Evolutionary conservation across 1,140 invertebrate species (phyloP), one percentile per base, ranked within the genome.

Genomic region (Formica selysi): DNA sequence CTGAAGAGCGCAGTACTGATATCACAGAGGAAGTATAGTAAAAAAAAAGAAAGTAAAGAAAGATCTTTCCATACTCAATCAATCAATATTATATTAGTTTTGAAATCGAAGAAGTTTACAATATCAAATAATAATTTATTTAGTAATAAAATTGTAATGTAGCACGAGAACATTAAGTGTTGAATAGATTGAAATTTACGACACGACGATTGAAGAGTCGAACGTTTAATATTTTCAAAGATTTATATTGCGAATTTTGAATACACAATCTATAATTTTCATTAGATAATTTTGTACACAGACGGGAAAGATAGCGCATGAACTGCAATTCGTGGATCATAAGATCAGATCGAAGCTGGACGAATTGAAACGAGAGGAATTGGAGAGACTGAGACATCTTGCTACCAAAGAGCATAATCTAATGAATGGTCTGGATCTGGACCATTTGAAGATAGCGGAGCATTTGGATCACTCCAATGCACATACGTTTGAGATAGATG

Each of bases 401-500:
- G 96, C 96, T 89, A 95, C 96, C 85, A 96, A 97, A 95, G 96
- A 98, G 94, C 96, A 96, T 93, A 97, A 97, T 91, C 87, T 97
- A 16, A 95, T 95, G 29, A 96, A 97, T 90, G 96, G 96, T 19
- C 94, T 98, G 22, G 96, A 96, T 85, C 78, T 88, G 0, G 88
- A 92, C 19, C 94, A 95, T 86, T 93, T 95, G 38, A 94, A 93
- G 81, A 92, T 93, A 74, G 89, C 93, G 4, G 96, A 97, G 71
- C 99, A 99, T 96, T 89, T 99, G 59, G 98, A 99, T 94, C 97
- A 98, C 86, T 93, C 95, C 3, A 99, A 99, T 95, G 97, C 97
- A 2, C 97, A 99, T 91, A 98, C 98, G 2, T 99, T 99, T 95
- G 98, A 99, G 95, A 97, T 98, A 88, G 97, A 98, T 89, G 99